Percentiles rank a stretch among this genome's conserved stretches.
These are phyloP conservation scores for Lycorma delicatula DNA, from an alignment of 1,140 invertebrate genomes.

Conservation along the genomic window DNA sequence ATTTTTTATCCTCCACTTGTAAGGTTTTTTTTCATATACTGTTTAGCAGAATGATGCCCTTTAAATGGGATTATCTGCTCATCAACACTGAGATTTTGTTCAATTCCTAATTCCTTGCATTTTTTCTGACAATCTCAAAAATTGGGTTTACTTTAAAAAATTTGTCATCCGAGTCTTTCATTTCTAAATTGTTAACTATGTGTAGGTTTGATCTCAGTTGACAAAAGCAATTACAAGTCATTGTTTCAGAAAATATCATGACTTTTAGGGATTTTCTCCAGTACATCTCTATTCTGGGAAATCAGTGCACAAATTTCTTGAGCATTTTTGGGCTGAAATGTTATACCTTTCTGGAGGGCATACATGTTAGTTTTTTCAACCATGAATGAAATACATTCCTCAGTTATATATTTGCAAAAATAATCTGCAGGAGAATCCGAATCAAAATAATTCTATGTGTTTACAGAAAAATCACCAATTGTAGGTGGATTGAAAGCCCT, in stretches of 20 bases:
- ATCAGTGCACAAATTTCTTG: too few relatives aligned
- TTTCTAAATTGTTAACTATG: conserved; percentile 26
- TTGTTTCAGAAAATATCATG: conserved; percentile 10
- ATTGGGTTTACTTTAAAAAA: conserved; percentile 32
- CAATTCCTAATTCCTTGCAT: conserved; percentile 25
- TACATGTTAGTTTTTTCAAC: too few relatives aligned
- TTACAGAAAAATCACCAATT: too few relatives aligned
- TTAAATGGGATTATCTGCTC: conserved; percentile 32
- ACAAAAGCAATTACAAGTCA: conserved; percentile 24
- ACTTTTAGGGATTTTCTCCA: conserved; percentile 7
- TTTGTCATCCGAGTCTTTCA: conserved; percentile 10
- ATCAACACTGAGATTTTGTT: conserved; percentile 26
- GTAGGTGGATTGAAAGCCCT: too few relatives aligned
- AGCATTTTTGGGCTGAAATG: too few relatives aligned
- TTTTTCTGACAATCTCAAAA: conserved; percentile 27
- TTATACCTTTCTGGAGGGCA: too few relatives aligned
- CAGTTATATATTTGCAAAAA: too few relatives aligned
- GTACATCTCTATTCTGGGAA: conserved; percentile 8
- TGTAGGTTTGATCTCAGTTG: conserved; percentile 28
- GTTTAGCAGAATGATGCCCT: conserved; percentile 27
- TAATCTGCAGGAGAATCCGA: too few relatives aligned
- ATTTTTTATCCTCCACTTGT: conserved; percentile 23
- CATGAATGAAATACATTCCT: too few relatives aligned
- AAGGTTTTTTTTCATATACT: conserved; percentile 29
- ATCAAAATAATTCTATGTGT: too few relatives aligned